Conservation (phyloP, 2,797 vertebrate genomes). For the Eulemur coronatus region DNA sequence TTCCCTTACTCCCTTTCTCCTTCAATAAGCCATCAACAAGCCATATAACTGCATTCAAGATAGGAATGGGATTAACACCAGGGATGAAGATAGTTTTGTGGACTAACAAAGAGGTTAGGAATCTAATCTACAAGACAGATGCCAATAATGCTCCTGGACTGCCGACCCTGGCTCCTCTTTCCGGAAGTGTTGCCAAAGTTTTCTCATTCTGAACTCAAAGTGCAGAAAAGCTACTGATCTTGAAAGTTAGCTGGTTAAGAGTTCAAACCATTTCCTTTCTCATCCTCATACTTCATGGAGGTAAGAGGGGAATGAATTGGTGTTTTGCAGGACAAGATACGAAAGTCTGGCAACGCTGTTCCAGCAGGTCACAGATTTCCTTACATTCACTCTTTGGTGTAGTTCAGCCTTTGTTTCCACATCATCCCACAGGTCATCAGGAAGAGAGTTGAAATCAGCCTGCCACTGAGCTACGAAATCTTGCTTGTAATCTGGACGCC, state of each 20-base stretch:
- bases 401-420: constrained; percentile 94
- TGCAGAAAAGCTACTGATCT: not conserved
- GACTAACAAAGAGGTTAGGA: not conserved
- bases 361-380: not conserved
- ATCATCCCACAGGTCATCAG: constrained; percentile 90
- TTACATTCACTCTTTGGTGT: constrained; percentile 93
- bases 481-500: constrained; percentile 92
- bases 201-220: not conserved
- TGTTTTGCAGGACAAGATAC: not conserved
- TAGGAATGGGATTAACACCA: not conserved
- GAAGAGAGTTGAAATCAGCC: constrained; percentile 90
- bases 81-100: not conserved
- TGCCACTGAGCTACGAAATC: constrained; percentile 94
- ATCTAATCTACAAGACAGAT: not conserved
- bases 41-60: not conserved
- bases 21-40: not conserved
- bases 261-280: not conserved
- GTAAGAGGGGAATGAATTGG: not conserved
- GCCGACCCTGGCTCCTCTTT: not conserved
- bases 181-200: not conserved
- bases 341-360: too few species aligned
- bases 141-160: not conserved
- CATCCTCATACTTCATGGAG: not conserved
- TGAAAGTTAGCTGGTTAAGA: not conserved
- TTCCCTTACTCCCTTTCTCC: not conserved